Evolutionary conservation across 2,113 vertebrate species (phyloP).

Genomic region (Corythaixoides concolor): DNA sequence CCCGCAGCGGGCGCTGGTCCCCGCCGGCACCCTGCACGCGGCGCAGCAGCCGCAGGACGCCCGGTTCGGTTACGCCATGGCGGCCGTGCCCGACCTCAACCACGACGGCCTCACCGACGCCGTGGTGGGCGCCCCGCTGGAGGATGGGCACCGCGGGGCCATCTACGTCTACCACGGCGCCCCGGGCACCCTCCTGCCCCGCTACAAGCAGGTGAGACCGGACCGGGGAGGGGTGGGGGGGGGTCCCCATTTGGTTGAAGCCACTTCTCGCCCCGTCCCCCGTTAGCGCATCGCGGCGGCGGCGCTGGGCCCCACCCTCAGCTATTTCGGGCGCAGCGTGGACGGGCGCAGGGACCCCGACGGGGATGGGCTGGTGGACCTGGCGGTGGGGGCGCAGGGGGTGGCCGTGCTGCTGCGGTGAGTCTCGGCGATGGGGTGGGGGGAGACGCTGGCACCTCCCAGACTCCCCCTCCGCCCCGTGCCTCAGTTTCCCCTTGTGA

Average conservation of each 20-base stretch:
- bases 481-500: neutral
- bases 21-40: constrained; percentile 81
- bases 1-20: constrained; percentile 74
- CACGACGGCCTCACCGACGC: constrained; percentile 85
- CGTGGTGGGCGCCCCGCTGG: constrained; percentile 89
- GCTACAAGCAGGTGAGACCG: constrained; percentile 79
- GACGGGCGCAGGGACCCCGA: constrained; percentile 86
- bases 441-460: no score
- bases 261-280: neutral
- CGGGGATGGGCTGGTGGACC: constrained; percentile 87
- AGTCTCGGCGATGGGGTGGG: no score
- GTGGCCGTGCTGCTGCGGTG: constrained; percentile 88
- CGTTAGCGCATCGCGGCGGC: constrained; percentile 86
- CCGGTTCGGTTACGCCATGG: constrained; percentile 88
- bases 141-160: constrained; percentile 90
- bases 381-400: constrained; percentile 91
- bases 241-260: no score
- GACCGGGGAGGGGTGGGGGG: neutral
- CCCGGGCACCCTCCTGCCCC: constrained; percentile 74
- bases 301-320: constrained; percentile 76
- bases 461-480: no score
- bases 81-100: constrained; percentile 85
- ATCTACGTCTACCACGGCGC: constrained; percentile 88
- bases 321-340: constrained; percentile 93
- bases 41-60: constrained; percentile 83